Base-by-base conservation (phyloP, 2,113 vertebrate genomes). In the Myrmophylax atrothorax region DNA sequence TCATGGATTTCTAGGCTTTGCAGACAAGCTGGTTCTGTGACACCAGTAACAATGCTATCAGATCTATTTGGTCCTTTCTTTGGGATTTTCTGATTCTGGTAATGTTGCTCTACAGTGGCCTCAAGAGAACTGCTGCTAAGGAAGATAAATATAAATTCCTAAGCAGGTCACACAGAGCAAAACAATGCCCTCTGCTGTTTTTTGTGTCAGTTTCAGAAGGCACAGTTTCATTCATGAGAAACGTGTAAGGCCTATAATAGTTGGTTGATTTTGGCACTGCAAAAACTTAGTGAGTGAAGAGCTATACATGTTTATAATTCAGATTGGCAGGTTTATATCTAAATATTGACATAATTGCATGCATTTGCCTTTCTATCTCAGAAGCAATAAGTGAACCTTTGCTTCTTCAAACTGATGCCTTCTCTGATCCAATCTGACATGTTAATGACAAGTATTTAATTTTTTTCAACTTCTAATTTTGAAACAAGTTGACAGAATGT, bases 361-460 rank as follows among this genome's bases (percentile, higher is more conserved):
- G 42, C n/a, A 47, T 81, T 95, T 90, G 40, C 64, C 50, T 89
- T 92, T 87, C 63, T 85, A 6, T 73, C 73, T 87, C 64, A 72
- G 56, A 88, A 90, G 64, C 81, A 79, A n/a, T 76, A 73, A 92
- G 67, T 42, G 44, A 97, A 88, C 90, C 62, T 84, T 93, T 86
- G 58, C 47, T 93, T 63, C 53, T 91, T 89, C 76, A 90, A 60
- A 90, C 47, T 72, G 85, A 77, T 84, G 35, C 78, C 56, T 94
- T 77, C 56, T 80, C 35, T 93, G 87, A 96, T 95, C 73, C 84
- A 82, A 79, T 91, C 42, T 93, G 94, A 96, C 89, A 63, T 46
- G 55, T 60, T 95, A 95, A 94, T 95, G 93, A 93, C 79, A 95
- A 69, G 59, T 80, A 80, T 93, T 96, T 93, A 58, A 72, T 59